These are phyloP conservation scores for Trogon surrucura DNA, from an alignment of 2,113 vertebrate species.

Conservation along the genomic window DNA sequence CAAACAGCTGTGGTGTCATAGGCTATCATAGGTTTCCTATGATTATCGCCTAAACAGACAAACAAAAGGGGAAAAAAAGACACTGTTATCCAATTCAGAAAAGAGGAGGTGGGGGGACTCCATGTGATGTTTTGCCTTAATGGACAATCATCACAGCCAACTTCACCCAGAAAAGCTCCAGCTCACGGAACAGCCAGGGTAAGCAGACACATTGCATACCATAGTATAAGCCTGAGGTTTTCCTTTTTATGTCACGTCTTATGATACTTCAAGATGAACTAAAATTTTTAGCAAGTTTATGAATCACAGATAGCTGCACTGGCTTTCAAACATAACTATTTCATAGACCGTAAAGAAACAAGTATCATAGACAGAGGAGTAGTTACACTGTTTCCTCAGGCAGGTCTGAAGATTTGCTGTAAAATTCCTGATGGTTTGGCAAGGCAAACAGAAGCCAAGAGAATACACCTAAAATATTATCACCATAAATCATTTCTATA, in stretches of 20 bases:
- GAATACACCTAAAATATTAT: neutral
- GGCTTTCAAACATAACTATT: neutral
- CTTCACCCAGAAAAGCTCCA: neutral
- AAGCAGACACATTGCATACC: neutral
- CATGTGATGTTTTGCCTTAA: neutral
- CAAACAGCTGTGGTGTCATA: neutral
- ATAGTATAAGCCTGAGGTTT: neutral
- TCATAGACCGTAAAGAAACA: neutral
- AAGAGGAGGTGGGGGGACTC: neutral
- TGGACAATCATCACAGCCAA: neutral
- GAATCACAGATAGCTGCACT: neutral
- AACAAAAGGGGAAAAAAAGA: neutral
- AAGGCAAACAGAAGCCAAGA: neutral
- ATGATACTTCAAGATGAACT: neutral
- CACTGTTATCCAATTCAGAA: neutral
- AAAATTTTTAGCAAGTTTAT: neutral
- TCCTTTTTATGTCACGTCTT: neutral
- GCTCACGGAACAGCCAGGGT: fast-evolving
- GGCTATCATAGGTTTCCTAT: neutral
- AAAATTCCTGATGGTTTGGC: neutral
- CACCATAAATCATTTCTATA: neutral
- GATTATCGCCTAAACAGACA: neutral
- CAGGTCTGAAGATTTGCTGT: neutral
- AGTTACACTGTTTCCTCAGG: neutral
- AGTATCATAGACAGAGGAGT: neutral